Evolutionary conservation across 2,113 vertebrate genomes (phyloP), one percentile per base, ranked within the genome.

Genomic region (Tympanuchus pallidicinctus): DNA sequence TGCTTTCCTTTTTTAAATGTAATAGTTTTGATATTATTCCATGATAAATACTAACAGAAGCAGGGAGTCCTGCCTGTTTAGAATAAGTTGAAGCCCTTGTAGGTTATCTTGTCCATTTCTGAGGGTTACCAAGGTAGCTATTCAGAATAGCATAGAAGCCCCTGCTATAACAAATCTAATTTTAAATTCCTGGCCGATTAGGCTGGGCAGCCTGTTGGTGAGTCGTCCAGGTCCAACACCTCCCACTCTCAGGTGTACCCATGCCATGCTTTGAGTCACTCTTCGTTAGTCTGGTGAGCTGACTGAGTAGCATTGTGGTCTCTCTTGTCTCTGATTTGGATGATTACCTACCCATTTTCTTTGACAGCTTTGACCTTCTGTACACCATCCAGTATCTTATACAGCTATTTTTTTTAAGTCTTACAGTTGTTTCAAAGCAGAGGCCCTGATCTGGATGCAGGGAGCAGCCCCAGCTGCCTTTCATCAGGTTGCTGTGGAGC

Each of bases 251-350:
- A 84, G 25, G 21, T 54, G 12, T 13, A 21, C 43, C 84, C 71
- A 30, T 32, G 27, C 70, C 71, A 11, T 8, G n/a, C 32, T 60
- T 38, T 21, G 42, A 69, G 66, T 64, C 50, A 42, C 61, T 77
- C 47, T 24, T 64, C 38, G 40, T 32, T 8, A 76, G 72, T 43
- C 60, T 81, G 61, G 30, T 43, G 24, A 86, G 19, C n/a, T 61
- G 77, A 76, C 4, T 69, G 25, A 50, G 36, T 36, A 65, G 73
- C 11, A 11, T 4, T 18, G 1, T n/a, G 36, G 4, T 57, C 30
- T 78, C 77, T 91, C 88, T 89, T 83, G 69, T 91, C 61, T 57
- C 75, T 82, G 70, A 90, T 94, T 95, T 90, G 60, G 52, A 67
- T 92, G 67, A 81, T 80, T 88, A 77, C 82, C 79, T 80, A 50